These are phyloP conservation scores for Bombus waltoni DNA, from an alignment of 1,140 invertebrate species.

Conservation along the genomic window DNA sequence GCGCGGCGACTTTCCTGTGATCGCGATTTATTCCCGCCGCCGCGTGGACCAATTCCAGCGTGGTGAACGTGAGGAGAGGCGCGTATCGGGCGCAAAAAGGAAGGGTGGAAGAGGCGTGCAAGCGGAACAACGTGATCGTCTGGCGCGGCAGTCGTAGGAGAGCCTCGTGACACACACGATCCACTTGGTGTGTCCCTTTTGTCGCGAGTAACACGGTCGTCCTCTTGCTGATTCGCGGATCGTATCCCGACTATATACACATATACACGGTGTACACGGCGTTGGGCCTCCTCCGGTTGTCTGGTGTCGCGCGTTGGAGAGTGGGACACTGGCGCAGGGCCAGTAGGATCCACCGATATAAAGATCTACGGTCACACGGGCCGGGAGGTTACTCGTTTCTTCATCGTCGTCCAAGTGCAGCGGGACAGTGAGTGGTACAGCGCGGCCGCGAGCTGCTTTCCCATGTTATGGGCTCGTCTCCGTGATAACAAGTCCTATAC, in stretches of 20 bases:
- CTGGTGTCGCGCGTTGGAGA: constrained; percentile 37
- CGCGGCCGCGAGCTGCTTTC: not conserved
- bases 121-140: constrained; percentile 54
- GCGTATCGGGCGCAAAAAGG: constrained; percentile 35
- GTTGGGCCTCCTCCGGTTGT: constrained; percentile 10
- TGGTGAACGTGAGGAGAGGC: not conserved
- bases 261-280: not conserved
- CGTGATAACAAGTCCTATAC: not conserved
- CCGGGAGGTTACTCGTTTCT: constrained; percentile 57
- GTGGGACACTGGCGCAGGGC: constrained; percentile 65
- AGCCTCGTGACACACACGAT: constrained; percentile 53
- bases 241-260: too few relatives aligned
- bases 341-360: constrained; percentile 67
- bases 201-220: constrained; percentile 23
- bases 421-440: constrained; percentile 42
- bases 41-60: not conserved
- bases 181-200: constrained; percentile 1
- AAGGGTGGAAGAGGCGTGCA: constrained; percentile 53
- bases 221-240: not conserved
- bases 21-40: not conserved
- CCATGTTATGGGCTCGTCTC: constrained; percentile 4
- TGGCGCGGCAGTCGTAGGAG: constrained; percentile 51
- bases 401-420: constrained; percentile 65
- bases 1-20: not conserved
- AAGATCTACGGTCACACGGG: constrained; percentile 61